Base-by-base conservation (phyloP, 2,888 invertebrate species). In the Ormyrus rosae region DNA sequence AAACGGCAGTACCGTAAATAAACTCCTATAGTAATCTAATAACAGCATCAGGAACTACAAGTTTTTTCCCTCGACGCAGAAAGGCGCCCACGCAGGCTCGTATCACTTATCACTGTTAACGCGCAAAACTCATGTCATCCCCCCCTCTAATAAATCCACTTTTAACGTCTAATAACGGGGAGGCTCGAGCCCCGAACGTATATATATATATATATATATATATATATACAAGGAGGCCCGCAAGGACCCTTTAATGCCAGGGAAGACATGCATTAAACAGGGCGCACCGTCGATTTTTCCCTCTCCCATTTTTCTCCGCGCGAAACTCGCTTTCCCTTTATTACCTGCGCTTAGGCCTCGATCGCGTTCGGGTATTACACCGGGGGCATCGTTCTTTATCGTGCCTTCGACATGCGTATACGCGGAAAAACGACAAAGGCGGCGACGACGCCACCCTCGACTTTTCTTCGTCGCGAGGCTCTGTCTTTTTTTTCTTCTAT, bases 301-400 rank as follows among this genome's bases (percentile, higher is more conserved):
- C 10, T 10, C 19, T 1, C 3, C 45, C 8, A 5, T 50, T 65
- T 50, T 51, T 50, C 13, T 19, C n/a, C 13, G 58, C 34, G 19
- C 11, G 64, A 58, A 19, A 3, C 11, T 9, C 2, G 11, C 55
- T 19, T 64, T 65, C 53, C 78, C 67, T 73, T 78, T 73, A 78
- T 78, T 78, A 78, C 78, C 78, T 78, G 71, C 7, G 60, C 51
- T 11, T 61, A 76, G 68, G 68, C 61, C 61, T 61, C 34, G 75
- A 58, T 61, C 65, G 51, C 34, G 34, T 10, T 11, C 64, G 19
- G 45, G 68, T 71, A 65, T 65, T 77, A 71, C 45, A 70, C 13
- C 65, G 58, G 71, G 77, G 77, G 77, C 70, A 64, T 13, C 34
- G 48, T 48, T 55, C 46, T 10, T 50, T 46, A n/a, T 13, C 46